Percentiles rank a stretch among this genome's conserved stretches.
Conservation (phyloP, 2,888 invertebrate species). For the Zonitis immaculata region DNA sequence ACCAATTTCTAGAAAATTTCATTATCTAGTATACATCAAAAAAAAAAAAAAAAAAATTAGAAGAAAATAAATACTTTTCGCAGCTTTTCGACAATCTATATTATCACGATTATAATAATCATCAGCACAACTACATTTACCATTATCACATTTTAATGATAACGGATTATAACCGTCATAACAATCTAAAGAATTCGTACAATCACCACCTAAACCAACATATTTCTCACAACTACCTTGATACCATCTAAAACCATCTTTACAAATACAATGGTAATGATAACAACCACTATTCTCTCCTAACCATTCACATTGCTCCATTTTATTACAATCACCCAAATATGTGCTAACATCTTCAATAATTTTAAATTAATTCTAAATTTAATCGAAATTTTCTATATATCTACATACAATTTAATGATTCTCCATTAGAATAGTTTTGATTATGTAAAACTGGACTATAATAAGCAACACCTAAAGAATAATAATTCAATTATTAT, state of each 20-base stretch:
- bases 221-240: conserved; percentile 27
- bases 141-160: conserved; percentile 21
- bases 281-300: conserved; percentile 25
- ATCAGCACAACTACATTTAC: conserved; percentile 25
- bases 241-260: conserved; percentile 28
- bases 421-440: not conserved
- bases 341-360: conserved; percentile 29
- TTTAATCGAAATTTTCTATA: not conserved
- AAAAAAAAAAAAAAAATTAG: too few relatives aligned
- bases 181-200: conserved; percentile 21
- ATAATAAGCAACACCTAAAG: not conserved
- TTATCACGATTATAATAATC: conserved; percentile 28
- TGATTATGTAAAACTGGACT: not conserved
- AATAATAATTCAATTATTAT: conserved; percentile 1
- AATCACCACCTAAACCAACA: conserved; percentile 24
- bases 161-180: conserved; percentile 26
- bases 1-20: conserved; percentile 5
- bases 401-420: not conserved
- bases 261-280: conserved; percentile 27
- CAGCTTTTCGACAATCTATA: conserved; percentile 28
- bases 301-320: conserved; percentile 29
- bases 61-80: conserved; percentile 8
- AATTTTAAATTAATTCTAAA: conserved; percentile 4
- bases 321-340: conserved; percentile 22
- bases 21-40: not conserved